Evolutionary conservation across 2,113 vertebrate genomes (phyloP).

Genomic region (Perccottus glenii): DNA sequence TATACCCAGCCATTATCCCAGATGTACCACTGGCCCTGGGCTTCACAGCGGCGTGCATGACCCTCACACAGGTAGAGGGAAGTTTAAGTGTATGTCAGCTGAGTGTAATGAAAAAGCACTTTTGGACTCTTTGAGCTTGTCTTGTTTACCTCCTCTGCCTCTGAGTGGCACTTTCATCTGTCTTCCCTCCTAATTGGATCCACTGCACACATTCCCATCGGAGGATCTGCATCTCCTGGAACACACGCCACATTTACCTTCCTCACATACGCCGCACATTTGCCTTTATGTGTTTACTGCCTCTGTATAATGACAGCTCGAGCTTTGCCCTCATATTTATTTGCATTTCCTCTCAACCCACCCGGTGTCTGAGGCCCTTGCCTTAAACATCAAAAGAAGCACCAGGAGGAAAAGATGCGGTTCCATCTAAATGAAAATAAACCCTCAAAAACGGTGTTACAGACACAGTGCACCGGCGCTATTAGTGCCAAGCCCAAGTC

Average conservation of each 20-base stretch:
- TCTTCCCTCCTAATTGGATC: constrained; percentile 82
- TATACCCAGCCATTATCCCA: constrained; percentile 40
- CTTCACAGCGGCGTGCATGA: constrained; percentile 49
- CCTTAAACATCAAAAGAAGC: constrained; percentile 71
- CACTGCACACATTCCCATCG: constrained; percentile 74
- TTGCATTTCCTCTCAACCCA: constrained; percentile 73
- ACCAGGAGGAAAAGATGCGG: constrained; percentile 63
- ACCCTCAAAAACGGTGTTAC: constrained; percentile 66
- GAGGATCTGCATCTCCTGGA: constrained; percentile 73
- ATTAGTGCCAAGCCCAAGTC: constrained; percentile 55
- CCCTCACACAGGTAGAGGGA: constrained; percentile 61
- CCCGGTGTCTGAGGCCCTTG: constrained; percentile 63
- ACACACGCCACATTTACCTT: constrained; percentile 65
- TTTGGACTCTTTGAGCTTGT: constrained; percentile 76
- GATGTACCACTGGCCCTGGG: constrained; percentile 15
- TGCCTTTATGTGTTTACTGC: constrained; percentile 71
- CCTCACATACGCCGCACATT: constrained; percentile 46
- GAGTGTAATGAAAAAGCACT: constrained; percentile 82
- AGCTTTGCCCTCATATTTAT: constrained; percentile 75
- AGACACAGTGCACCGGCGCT: constrained; percentile 54
- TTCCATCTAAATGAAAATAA: constrained; percentile 75
- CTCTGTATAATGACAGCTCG: constrained; percentile 73
- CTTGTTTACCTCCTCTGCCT: constrained; percentile 81
- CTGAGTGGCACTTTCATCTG: constrained; percentile 83
- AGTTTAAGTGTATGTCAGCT: constrained; percentile 68